These are phyloP conservation scores for Pelobates cultripes DNA, from an alignment of 2,797 vertebrate genomes.

Conservation along the genomic window DNA sequence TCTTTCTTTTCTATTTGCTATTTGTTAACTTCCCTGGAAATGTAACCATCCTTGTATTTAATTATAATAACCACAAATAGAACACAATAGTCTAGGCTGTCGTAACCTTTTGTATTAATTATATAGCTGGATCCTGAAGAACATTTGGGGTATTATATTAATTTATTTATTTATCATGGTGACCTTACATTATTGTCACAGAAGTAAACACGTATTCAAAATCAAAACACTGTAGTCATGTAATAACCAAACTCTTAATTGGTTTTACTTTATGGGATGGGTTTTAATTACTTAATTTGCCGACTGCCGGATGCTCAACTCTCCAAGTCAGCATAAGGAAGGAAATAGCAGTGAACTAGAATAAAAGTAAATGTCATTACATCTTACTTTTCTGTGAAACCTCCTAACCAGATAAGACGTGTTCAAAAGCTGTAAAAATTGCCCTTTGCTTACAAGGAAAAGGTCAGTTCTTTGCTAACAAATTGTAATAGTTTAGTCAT, in stretches of 20 bases:
- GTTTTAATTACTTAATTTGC: conserved; percentile 54
- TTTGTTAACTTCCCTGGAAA: not conserved
- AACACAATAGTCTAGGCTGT: not conserved
- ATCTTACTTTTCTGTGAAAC: conserved; percentile 68
- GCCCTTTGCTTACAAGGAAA: conserved; percentile 75
- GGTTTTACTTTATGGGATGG: conserved; percentile 35
- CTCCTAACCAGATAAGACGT: conserved; percentile 72
- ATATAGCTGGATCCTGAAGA: conserved; percentile 11
- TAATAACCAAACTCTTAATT: conserved; percentile 37
- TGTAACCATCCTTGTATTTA: not conserved
- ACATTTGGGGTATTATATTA: not conserved
- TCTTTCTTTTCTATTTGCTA: not conserved
- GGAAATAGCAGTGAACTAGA: conserved; percentile 72
- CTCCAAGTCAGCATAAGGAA: conserved; percentile 61
- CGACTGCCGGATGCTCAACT: conserved; percentile 50
- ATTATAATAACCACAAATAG: conserved; percentile 6
- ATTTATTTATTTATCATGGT: not conserved
- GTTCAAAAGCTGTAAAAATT: conserved; percentile 74
- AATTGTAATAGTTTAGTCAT: conserved; percentile 71
- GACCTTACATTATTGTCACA: conserved; percentile 22
- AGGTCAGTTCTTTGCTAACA: conserved; percentile 69
- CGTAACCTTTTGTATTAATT: conserved; percentile 38
- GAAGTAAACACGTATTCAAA: conserved; percentile 5
- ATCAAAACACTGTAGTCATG: conserved; percentile 24
- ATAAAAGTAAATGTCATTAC: conserved; percentile 77